Conservation (phyloP, 2,113 vertebrate species). For the Tetrax tetrax region DNA sequence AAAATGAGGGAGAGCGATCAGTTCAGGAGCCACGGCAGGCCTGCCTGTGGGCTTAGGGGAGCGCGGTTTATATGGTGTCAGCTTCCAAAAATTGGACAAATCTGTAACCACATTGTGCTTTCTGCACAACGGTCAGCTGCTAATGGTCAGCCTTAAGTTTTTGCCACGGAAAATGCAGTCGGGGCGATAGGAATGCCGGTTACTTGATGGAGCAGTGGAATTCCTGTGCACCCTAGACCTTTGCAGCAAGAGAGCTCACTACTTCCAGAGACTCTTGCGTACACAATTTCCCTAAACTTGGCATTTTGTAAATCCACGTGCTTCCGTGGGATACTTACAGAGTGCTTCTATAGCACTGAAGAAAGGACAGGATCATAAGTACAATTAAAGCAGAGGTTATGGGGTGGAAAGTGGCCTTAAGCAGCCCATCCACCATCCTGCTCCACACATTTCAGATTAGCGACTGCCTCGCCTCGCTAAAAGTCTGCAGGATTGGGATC, state of each 20-base stretch:
- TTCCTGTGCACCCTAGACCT: no score
- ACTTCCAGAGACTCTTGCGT: fast-evolving
- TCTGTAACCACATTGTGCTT: fast-evolving
- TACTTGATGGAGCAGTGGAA: fast-evolving
- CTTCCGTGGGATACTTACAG: neutral
- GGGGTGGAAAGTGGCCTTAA: neutral
- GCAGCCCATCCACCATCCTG: neutral
- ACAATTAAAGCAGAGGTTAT: fast-evolving
- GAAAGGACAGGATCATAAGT: neutral
- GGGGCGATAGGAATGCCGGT: fast-evolving
- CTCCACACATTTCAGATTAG: neutral
- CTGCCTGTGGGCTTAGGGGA: fast-evolving
- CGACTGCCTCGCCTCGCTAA: neutral
- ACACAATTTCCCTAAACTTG: neutral
- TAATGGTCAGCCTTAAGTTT: fast-evolving
- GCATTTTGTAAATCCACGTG: fast-evolving
- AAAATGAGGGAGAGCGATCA: fast-evolving
- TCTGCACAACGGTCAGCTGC: neutral
- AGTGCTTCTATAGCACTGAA: neutral
- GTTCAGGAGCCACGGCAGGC: fast-evolving
- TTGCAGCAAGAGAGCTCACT: fast-evolving
- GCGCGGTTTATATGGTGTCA: fast-evolving
- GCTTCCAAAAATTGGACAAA: fast-evolving
- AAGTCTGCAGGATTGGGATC: neutral
- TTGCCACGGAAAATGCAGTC: fast-evolving